A percentile compares a stretch with the other conserved stretches of the same genome.
Evolutionary conservation across 2,888 invertebrate genomes (phyloP).

Genomic region (Anarsia innoxiella): DNA sequence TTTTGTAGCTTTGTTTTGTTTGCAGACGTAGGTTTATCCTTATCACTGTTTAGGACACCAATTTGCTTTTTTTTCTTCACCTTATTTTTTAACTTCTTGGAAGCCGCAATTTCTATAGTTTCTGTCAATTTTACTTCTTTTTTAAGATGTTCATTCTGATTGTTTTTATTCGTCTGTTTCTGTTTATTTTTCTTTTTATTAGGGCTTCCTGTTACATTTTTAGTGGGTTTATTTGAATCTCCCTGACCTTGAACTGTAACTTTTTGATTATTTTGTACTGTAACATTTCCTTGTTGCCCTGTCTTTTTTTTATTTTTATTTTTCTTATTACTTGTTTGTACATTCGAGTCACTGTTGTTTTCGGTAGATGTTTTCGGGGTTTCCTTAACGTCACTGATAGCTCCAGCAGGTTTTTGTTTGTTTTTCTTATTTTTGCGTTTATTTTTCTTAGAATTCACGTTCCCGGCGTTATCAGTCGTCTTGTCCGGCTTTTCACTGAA

Average conservation of each 20-base stretch:
- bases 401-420: conserved; percentile 21
- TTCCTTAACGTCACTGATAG: too few relatives aligned
- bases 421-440: conserved; percentile 36
- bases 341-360: not conserved
- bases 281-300: too few relatives aligned
- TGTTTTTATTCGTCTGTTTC: conserved; percentile 28
- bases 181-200: conserved; percentile 33
- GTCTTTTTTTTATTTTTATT: conserved; percentile 21
- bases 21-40: too few relatives aligned
- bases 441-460: conserved; percentile 23
- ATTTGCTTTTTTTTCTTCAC: conserved; percentile 53
- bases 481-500: conserved; percentile 1
- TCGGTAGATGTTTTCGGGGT: too few relatives aligned
- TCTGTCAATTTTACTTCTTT: conserved; percentile 39
- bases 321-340: not conserved
- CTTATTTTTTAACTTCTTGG: conserved; percentile 52
- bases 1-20: conserved; percentile 24
- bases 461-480: not conserved
- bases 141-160: conserved; percentile 19
- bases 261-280: not conserved
- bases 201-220: conserved; percentile 17
- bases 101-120: conserved; percentile 35
- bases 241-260: not conserved
- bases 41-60: conserved; percentile 42
- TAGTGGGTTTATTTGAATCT: too few relatives aligned